Conservation (phyloP, 2,113 vertebrate species). For the Nematolebias whitei region DNA sequence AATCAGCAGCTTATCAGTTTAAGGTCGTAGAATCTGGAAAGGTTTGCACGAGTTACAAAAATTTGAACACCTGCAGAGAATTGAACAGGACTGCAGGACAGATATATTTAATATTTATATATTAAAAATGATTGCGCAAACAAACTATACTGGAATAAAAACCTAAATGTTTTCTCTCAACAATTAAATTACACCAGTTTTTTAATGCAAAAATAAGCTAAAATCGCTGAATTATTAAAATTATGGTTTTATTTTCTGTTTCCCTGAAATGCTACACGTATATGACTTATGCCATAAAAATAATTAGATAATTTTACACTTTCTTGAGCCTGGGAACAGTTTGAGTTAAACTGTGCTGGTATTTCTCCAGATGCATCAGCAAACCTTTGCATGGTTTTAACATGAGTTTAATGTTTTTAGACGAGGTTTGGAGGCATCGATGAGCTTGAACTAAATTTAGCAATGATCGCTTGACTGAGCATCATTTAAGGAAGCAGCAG, state of each 20-base stretch:
- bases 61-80: not conserved
- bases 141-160: no score
- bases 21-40: not conserved
- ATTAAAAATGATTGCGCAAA: no score
- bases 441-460: constrained; percentile 7
- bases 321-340: not conserved
- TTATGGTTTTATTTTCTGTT: no score
- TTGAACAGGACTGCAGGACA: not conserved
- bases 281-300: no score
- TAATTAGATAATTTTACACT: no score
- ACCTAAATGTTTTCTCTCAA: no score
- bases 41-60: no score
- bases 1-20: not conserved
- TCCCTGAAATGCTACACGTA: no score
- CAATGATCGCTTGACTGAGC: not conserved
- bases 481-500: constrained; percentile 8
- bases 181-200: no score
- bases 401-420: not conserved
- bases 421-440: not conserved
- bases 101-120: no score
- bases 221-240: no score
- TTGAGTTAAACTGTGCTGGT: not conserved
- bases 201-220: no score
- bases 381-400: not conserved
- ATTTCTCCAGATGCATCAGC: not conserved